Percentiles rank a stretch among this genome's conserved stretches.
Conservation (phyloP, 1,140 invertebrate genomes). For the Pantala flavescens region DNA sequence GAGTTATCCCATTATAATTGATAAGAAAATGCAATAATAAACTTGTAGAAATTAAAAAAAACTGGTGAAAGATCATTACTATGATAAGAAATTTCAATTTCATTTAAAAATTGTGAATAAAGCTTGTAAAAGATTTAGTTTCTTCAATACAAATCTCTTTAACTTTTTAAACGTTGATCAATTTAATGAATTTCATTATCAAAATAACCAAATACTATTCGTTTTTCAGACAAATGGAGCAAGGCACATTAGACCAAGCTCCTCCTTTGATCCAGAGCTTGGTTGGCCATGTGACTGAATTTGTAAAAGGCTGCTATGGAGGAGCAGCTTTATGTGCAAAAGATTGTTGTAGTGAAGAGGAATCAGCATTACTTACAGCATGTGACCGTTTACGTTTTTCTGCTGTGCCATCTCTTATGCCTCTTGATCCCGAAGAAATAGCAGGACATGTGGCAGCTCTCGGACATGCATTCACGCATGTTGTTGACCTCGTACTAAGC, state of each 20-base stretch:
- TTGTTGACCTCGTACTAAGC: slow-evolving; percentile 35
- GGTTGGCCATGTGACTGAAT: slow-evolving; percentile 28
- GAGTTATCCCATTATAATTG: no score
- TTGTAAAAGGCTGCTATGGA: slow-evolving; percentile 25
- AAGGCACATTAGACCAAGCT: slow-evolving; percentile 25
- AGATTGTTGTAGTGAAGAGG: not conserved
- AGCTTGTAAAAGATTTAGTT: no score
- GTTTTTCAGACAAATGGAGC: slow-evolving; percentile 29
- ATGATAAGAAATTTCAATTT: no score
- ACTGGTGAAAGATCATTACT: no score
- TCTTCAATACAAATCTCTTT: no score
- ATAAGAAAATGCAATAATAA: no score
- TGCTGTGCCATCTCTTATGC: slow-evolving; percentile 11
- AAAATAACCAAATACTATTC: no score
- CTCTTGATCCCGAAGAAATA: slow-evolving; percentile 22
- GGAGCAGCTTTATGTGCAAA: not conserved
- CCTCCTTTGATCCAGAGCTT: slow-evolving; percentile 28
- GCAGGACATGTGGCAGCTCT: slow-evolving; percentile 29
- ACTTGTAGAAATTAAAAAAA: no score
- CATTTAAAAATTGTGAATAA: no score
- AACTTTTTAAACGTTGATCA: no score
- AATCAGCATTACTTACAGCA: slow-evolving; percentile 17
- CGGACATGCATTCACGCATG: slow-evolving; percentile 34
- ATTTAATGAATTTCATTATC: no score
- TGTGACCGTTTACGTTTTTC: slow-evolving; percentile 21